Base-by-base conservation (phyloP, 2,888 invertebrate species). In the Eupithecia inturbata region DNA sequence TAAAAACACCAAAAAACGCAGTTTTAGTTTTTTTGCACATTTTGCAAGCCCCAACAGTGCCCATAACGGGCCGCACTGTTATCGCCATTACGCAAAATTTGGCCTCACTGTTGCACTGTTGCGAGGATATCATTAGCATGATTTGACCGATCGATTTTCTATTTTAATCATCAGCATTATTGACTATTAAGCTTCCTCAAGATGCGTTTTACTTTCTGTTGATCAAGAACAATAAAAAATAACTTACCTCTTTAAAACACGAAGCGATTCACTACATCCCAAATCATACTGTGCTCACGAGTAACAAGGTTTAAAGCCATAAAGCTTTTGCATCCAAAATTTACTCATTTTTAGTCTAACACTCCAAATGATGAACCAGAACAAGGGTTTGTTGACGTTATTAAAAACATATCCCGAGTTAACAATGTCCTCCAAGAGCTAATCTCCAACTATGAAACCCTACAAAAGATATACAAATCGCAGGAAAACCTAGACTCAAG, bases 321-420 rank as follows among this genome's bases (percentile, higher is more conserved):
- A 19, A 3, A 7, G n/a, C 14, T 2, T 45, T 49, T 16, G 5
- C n/a, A n/a, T 49, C 19, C 2, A 49, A n/a, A n/a, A n/a, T 7
- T 3, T 53, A 22, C 22, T 22, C 0, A 53, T 53, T 66, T 64
- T 66, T 39, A 66, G 66, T 28, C 10, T 22, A 73, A 67, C 41
- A 41, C 68, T 72, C 62, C n/a, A 22, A 14, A 60, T 12, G 68
- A 60, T 0, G n/a, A 67, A 45, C 62, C 78, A 1, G 72, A 74
- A 57, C 85, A 88, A 45, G 73, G 84, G 41, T 85, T 89, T 41
- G 77, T 83, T 2, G 88, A 89, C 62, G 86, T 91, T 31, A 83
- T 91, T n/a, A 86, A 82, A 76, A 92, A 92, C 72, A 90, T 92
- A 79, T 84, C 92, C 1, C 76, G 85, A 53, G 89, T 90, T 28